phyloP scores from a whole-genome alignment of 2,113 vertebrate genomes.

The Corapipo altera region DNA sequence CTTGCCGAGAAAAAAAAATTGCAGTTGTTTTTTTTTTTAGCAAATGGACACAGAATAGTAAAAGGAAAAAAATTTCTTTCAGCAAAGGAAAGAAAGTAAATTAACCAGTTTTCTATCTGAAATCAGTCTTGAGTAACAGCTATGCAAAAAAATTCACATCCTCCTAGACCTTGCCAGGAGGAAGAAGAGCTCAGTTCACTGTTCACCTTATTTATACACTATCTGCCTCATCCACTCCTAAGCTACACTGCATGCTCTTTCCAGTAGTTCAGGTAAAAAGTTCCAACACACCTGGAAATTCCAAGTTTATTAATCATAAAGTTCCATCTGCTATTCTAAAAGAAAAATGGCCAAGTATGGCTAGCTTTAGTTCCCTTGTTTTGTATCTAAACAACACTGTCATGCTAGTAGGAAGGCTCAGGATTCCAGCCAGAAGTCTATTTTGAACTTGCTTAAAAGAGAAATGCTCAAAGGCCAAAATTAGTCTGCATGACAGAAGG shows the following conservation, averaged over 20 bases:
- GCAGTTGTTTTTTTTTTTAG: too few relatives aligned
- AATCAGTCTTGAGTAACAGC: neutral
- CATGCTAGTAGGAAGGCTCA: conserved; percentile 8
- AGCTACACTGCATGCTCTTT: neutral
- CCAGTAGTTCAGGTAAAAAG: neutral
- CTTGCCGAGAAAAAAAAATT: neutral
- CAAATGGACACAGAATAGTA: neutral
- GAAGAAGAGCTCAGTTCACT: neutral
- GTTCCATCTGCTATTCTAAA: neutral
- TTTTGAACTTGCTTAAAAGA: conserved; percentile 57
- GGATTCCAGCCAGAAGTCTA: conserved; percentile 62
- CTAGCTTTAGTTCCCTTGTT: conserved; percentile 1
- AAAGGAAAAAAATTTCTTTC: neutral
- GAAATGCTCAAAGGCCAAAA: conserved; percentile 46
- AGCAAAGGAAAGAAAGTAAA: neutral
- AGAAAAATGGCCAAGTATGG: neutral
- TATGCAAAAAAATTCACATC: neutral
- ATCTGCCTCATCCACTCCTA: neutral
- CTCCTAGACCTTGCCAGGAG: neutral
- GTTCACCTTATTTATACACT: neutral
- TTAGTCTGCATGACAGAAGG: conserved; percentile 43
- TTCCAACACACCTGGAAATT: neutral
- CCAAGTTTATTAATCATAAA: neutral
- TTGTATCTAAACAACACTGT: conserved; percentile 4
- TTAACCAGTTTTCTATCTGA: neutral